Evolutionary conservation across 1,140 invertebrate species (phyloP).

Genomic region (Metaphire vulgaris): DNA sequence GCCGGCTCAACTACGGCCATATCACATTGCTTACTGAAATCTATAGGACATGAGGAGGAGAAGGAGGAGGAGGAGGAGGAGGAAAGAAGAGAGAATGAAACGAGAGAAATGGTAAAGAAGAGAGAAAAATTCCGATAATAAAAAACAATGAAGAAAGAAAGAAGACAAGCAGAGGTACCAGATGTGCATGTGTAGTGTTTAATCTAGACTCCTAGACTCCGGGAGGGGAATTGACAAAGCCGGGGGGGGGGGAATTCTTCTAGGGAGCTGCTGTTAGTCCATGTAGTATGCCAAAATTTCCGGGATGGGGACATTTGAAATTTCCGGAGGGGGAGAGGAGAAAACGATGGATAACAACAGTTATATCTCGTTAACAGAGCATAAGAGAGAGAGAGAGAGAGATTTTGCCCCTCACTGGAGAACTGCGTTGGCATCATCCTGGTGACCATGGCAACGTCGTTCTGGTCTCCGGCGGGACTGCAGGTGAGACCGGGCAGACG

Average conservation of each 20-base stretch:
- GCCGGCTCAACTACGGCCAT: neutral
- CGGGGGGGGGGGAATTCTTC: too few relatives aligned
- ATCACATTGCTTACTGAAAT: neutral
- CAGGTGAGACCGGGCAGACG: constrained; percentile 62
- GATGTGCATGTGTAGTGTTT: too few relatives aligned
- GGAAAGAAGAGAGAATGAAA: neutral
- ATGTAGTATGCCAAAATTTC: too few relatives aligned
- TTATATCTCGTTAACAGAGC: too few relatives aligned
- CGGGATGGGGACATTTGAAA: too few relatives aligned
- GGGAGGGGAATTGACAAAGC: too few relatives aligned
- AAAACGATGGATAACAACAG: too few relatives aligned
- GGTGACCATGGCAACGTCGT: neutral
- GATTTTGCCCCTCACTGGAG: neutral
- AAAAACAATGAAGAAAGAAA: neutral
- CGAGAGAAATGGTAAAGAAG: neutral
- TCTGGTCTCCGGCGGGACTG: neutral
- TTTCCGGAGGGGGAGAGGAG: too few relatives aligned
- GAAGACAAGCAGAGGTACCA: neutral
- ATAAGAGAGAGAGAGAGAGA: too few relatives aligned
- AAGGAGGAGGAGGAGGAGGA: neutral
- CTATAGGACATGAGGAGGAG: neutral
- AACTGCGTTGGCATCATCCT: constrained; percentile 5
- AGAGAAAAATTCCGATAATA: neutral
- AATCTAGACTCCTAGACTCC: too few relatives aligned
- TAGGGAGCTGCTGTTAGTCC: too few relatives aligned